Conservation (phyloP, 2,888 invertebrate genomes). For the Ctena decussata region DNA sequence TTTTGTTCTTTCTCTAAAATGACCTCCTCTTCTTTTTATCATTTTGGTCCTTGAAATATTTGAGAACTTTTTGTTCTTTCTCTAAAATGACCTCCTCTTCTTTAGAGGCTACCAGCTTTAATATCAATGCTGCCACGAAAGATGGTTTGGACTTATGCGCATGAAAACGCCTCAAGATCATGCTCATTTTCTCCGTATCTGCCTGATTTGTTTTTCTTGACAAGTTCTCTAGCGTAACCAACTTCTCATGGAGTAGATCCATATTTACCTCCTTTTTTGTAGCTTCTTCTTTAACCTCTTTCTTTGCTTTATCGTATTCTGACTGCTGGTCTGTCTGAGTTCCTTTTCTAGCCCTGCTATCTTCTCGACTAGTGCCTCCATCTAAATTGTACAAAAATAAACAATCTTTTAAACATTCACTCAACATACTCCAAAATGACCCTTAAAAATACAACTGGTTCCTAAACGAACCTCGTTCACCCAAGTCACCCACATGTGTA, state of each 20-base stretch:
- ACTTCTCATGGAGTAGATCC: constrained; percentile 18
- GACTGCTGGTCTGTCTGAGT: neutral
- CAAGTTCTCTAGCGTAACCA: constrained; percentile 3
- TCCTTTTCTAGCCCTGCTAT: too few species aligned
- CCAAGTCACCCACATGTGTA: too few species aligned
- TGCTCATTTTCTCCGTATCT: constrained; percentile 12
- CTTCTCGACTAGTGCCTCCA: too few species aligned
- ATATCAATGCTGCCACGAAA: constrained; percentile 4
- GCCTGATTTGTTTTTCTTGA: constrained; percentile 11
- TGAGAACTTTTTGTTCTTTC: constrained; percentile 23
- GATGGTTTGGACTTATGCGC: constrained; percentile 12
- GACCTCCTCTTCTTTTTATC: constrained; percentile 5
- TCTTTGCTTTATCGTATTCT: constrained; percentile 9
- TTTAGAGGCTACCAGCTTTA: constrained; percentile 12
- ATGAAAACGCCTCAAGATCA: constrained; percentile 11
- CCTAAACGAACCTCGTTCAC: too few species aligned
- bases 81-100: constrained; percentile 21
- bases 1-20: constrained; percentile 28
- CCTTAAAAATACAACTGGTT: too few species aligned
- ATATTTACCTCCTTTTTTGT: constrained; percentile 9
- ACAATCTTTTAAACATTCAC: too few species aligned
- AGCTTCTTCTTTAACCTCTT: neutral
- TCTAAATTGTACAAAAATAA: too few species aligned
- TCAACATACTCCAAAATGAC: too few species aligned
- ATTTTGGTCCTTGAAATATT: constrained; percentile 10